Evolutionary conservation across 2,113 vertebrate genomes (phyloP), one percentile per base, ranked within the genome.

Genomic region (Macheiramphus alcinus): DNA sequence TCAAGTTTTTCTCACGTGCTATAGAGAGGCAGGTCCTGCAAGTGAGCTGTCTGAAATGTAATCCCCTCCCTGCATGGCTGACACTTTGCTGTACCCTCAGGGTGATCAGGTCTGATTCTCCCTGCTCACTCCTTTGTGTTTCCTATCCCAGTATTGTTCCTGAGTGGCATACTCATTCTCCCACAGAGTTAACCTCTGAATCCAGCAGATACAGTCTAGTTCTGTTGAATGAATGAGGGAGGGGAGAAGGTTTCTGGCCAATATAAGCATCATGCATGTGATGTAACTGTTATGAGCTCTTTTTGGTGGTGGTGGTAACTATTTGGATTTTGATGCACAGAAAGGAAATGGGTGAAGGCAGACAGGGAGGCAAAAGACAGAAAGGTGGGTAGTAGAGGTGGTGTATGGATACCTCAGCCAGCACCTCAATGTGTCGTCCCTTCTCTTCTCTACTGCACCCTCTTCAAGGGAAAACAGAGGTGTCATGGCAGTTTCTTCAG

Each of bases 1-100:
- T 96, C 76, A 89, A 79, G 62, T 53, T 50, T 84, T 94, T 93
- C 65, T 90, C 72, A 72, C 3, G 15, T 68, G 78, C 86, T 89
- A 3, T 3, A 34, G 67, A 59, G 88, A 82, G 65, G 48, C 70
- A 90, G 42, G 56, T 81, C 80, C 58, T 85, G 53, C 21, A 66
- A 88, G 56, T n/a, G 56, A 87, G 66, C 58, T 85, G 66, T 42
- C 63, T 94, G 95, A 88, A 83, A 59, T 9, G 6, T 38, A 56
- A 59, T 72, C 36, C 59, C 32, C 53, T 72, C 38, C 74, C 74
- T 52, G 50, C 0, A 0, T n/a, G 85, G 52, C 58, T 93, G 62
- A 58, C 38, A 19, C 66, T 86, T 70, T 25, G 58, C 84, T 52
- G n/a, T 34, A 34, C 21, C 2, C 38, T 43, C 26, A 25, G 66